Evolutionary conservation across 1,140 invertebrate genomes (phyloP).

Genomic region (Tetramorium simillimum): DNA sequence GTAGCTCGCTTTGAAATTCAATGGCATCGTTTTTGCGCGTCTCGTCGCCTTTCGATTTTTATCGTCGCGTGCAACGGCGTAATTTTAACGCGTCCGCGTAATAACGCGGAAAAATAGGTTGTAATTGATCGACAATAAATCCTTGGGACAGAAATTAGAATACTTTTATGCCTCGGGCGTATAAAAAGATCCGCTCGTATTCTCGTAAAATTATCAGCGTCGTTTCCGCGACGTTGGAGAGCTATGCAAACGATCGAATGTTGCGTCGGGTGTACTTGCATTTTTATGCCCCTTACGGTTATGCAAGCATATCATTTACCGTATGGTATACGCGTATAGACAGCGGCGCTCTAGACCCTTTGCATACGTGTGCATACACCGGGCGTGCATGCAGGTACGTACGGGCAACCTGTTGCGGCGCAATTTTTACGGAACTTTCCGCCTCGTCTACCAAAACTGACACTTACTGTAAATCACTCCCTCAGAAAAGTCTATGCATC

Average conservation of each 20-base stretch:
- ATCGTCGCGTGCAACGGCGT: not conserved
- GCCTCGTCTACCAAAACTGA: conserved; percentile 72
- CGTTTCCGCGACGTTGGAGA: not conserved
- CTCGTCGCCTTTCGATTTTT: not conserved
- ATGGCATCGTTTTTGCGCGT: conserved; percentile 1
- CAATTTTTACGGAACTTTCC: conserved; percentile 73
- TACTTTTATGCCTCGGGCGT: not conserved
- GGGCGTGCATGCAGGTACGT: conserved; percentile 54
- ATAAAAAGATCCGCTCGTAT: conserved; percentile 11
- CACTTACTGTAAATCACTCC: conserved; percentile 68
- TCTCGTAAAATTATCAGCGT: conserved; percentile 12
- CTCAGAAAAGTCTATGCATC: conserved; percentile 57
- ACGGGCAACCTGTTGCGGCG: conserved; percentile 74
- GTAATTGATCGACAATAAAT: conserved; percentile 38
- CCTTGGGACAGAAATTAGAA: conserved; percentile 35
- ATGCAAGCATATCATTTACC: conserved; percentile 51
- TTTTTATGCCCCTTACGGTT: conserved; percentile 50
- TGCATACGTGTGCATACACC: conserved; percentile 23
- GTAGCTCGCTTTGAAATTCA: not conserved
- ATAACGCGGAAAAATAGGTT: conserved; percentile 16
- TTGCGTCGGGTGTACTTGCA: conserved; percentile 19
- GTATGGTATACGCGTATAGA: conserved; percentile 1
- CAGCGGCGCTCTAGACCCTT: conserved; percentile 56
- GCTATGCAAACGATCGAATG: conserved; percentile 50
- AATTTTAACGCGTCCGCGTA: conserved; percentile 27